These are phyloP conservation scores for Telmatherina bonti DNA, from an alignment of 2,797 vertebrate species.

Conservation along the genomic window DNA sequence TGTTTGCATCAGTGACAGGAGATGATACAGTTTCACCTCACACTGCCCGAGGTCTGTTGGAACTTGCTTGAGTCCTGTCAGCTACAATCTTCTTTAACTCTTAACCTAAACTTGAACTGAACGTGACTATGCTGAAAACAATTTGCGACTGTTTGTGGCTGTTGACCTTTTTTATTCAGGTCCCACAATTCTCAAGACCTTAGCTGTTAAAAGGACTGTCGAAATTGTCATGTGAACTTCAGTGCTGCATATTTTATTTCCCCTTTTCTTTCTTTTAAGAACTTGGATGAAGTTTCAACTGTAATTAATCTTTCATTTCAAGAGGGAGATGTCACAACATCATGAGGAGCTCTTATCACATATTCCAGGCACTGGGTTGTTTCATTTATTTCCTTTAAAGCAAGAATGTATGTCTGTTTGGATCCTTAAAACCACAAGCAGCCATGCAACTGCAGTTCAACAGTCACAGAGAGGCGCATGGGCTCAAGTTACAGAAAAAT, in stretches of 20 bases:
- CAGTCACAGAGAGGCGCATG: not conserved
- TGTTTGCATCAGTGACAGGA: slow-evolving; percentile 35
- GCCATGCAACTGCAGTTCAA: not conserved
- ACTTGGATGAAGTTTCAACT: slow-evolving; percentile 17
- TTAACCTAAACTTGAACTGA: slow-evolving; percentile 46
- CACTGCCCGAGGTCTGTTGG: slow-evolving; percentile 33
- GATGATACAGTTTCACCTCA: slow-evolving; percentile 38
- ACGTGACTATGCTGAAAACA: not conserved
- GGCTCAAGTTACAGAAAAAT: too few relatives aligned
- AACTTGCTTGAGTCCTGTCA: slow-evolving; percentile 43
- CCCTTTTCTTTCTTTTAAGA: slow-evolving; percentile 1
- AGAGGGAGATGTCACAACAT: not conserved
- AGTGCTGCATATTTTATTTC: slow-evolving; percentile 31
- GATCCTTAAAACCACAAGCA: not conserved
- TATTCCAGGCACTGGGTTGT: not conserved
- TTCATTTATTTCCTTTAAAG: slow-evolving; percentile 1
- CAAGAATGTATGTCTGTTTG: not conserved
- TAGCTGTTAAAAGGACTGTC: slow-evolving; percentile 32
- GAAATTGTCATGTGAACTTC: slow-evolving; percentile 39
- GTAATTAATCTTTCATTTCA: slow-evolving; percentile 12
- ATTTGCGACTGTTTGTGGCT: slow-evolving; percentile 13
- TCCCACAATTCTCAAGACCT: slow-evolving; percentile 48
- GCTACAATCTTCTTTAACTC: slow-evolving; percentile 23
- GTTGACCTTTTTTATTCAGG: slow-evolving; percentile 40
- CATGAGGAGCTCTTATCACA: not conserved